Percentiles rank a stretch among this genome's conserved stretches.
Conservation (phyloP, 2,888 invertebrate species). For the Cinara cedri region DNA sequence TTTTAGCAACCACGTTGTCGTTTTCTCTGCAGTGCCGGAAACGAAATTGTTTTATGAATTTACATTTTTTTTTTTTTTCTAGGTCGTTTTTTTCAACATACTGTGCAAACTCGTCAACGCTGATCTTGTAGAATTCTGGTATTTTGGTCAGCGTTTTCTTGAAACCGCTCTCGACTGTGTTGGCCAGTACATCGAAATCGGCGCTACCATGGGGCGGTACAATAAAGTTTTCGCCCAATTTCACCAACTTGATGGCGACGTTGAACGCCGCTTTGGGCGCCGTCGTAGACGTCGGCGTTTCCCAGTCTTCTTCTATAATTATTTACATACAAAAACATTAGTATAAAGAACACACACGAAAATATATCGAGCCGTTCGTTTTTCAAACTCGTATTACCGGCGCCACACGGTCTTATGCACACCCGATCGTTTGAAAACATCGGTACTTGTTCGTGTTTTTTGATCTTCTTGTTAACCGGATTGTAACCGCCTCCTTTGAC, state of each 20-base stretch:
- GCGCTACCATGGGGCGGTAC: conserved; percentile 75
- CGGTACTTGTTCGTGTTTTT: conserved; percentile 78
- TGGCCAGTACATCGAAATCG: conserved; percentile 76
- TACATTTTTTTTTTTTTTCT: too few relatives aligned
- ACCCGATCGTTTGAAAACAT: conserved; percentile 75
- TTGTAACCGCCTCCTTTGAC: conserved; percentile 83
- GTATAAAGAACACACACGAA: conserved; percentile 54
- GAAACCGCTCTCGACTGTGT: conserved; percentile 71
- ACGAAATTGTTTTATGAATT: too few relatives aligned
- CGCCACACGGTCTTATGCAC: conserved; percentile 83
- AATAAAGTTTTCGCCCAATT: conserved; percentile 77
- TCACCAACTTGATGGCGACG: conserved; percentile 75
- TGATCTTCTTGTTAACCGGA: conserved; percentile 82
- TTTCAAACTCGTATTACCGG: conserved; percentile 66
- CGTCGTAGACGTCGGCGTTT: conserved; percentile 10
- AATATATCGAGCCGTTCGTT: too few relatives aligned
- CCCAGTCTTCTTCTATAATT: conserved; percentile 49
- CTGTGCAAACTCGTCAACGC: conserved; percentile 73
- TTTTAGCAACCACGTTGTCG: conserved; percentile 76
- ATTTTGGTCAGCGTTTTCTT: conserved; percentile 69
- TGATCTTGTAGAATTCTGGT: conserved; percentile 75
- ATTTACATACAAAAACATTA: background rate
- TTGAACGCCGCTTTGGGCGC: conserved; percentile 73
- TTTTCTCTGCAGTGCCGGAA: conserved; percentile 64
- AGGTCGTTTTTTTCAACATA: conserved; percentile 60